Evolutionary conservation across 2,888 invertebrate species (phyloP), one percentile per base, ranked within the genome.

Genomic region (Pterostichus niger): DNA sequence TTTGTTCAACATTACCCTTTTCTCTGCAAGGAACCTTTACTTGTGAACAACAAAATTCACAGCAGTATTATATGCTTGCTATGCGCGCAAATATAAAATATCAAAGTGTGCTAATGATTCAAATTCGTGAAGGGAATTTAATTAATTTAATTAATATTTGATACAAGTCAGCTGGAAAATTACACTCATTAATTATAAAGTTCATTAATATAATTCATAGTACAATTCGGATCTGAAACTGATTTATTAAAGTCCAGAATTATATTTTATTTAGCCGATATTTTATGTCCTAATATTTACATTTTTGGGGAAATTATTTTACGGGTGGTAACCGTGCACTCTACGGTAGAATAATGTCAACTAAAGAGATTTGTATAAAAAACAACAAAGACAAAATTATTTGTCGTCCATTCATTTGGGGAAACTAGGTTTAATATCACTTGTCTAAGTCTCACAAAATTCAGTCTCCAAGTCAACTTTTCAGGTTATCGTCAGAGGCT

Each of bases 61-160:
- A 40, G 40, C 40, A 40, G 40, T 49, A 49, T 49, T 49, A 49
- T 49, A 13, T 49, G 6, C 10, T 49, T 4, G n/a, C 49, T 49
- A 4, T 4, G 13, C 59, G 64, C 33, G 64, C 64, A 64, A 64
- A 44, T 71, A 71, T 71, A 71, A 71, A 71, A 44, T 71, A 71
- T 44, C 68, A 71, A 71, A 71, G 44, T 64, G 64, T n/a, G 64
- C 64, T 64, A 64, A 64, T 64, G 64, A 64, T 64, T 64, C 64
- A 64, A 6, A 64, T 64, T 64, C 68, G 17, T 71, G 68, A 71
- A 10, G 40, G 44, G 46, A 71, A 71, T 71, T 71, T 71, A 71
- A 71, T 44, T 71, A 71, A 71, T 71, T 71, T 71, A 71, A 71
- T 71, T 71, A 71, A 71, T 71, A 71, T 71, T 71, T 71, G 68